Conservation (phyloP, 2,113 vertebrate genomes). For the Mixornis gularis region DNA sequence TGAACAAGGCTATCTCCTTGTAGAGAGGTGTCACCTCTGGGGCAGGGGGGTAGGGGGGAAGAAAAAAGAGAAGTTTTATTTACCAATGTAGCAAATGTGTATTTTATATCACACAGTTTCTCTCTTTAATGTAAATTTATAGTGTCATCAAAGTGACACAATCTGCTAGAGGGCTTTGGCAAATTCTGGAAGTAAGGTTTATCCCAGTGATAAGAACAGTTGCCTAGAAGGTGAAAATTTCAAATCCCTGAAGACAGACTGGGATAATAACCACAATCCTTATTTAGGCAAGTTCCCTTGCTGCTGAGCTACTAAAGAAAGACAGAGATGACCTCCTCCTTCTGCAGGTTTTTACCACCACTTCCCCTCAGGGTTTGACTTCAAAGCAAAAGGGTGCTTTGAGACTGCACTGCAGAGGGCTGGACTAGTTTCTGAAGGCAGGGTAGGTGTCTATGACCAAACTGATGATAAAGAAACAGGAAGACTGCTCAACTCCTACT, state of each 20-base stretch:
- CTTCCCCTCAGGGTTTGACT: background rate
- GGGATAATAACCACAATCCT: background rate
- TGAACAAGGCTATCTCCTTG: background rate
- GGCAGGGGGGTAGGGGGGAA: rapidly evolving
- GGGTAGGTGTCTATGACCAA: background rate
- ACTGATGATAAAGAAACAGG: background rate
- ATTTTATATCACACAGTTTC: background rate
- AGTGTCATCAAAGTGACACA: background rate
- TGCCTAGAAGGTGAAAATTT: background rate
- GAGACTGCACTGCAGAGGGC: background rate
- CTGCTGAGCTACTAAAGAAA: background rate
- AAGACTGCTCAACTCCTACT: background rate
- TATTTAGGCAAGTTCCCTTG: background rate
- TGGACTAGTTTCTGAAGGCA: background rate
- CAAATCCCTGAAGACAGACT: background rate
- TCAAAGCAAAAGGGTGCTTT: background rate
- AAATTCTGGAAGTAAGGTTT: background rate
- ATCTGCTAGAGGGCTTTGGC: background rate
- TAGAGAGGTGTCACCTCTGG: background rate
- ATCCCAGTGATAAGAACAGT: background rate
- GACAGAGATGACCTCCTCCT: background rate
- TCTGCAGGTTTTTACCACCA: background rate
- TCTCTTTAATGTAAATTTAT: background rate
- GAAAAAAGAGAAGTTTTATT: background rate
- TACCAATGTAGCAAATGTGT: background rate